These are phyloP conservation scores for Bursaphelenchus okinawaensis DNA, from an alignment of 2,888 invertebrate genomes.

Conservation along the genomic window DNA sequence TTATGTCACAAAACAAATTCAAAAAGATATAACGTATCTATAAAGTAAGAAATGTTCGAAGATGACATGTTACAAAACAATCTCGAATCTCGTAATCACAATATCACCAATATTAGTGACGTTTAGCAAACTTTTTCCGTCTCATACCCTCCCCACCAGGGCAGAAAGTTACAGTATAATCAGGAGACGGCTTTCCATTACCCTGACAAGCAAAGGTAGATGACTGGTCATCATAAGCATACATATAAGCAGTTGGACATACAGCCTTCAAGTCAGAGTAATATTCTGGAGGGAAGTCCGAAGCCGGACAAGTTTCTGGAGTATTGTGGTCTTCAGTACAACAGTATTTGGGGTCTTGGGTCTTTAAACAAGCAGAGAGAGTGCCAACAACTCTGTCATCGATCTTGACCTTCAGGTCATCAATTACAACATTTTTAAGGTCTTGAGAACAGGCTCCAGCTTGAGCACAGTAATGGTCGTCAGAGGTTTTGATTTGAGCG, in stretches of 20 bases:
- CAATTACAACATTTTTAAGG: neutral
- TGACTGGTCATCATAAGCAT: constrained; percentile 63
- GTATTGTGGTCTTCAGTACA: constrained; percentile 60
- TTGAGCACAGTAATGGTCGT: neutral
- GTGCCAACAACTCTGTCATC: constrained; percentile 32
- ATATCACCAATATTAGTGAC: too few species aligned
- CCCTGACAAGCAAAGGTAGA: constrained; percentile 61
- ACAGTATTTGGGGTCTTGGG: constrained; percentile 62
- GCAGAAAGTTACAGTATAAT: constrained; percentile 28
- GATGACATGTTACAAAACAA: too few species aligned
- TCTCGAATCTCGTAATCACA: too few species aligned
- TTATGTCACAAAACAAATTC: too few species aligned
- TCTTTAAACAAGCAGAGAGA: constrained; percentile 60
- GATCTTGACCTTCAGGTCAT: neutral
- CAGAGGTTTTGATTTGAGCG: neutral
- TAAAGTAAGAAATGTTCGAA: too few species aligned
- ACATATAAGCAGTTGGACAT: constrained; percentile 63
- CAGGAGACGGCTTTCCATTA: constrained; percentile 11
- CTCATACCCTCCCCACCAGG: too few species aligned
- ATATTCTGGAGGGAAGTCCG: constrained; percentile 58
- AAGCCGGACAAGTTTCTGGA: constrained; percentile 60
- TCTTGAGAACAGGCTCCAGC: neutral
- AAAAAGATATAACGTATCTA: too few species aligned
- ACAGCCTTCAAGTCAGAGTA: constrained; percentile 60
- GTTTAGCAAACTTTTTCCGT: too few species aligned